These are phyloP conservation scores for Cyphomyrmex costatus DNA, from an alignment of 1,140 invertebrate species.

Conservation along the genomic window DNA sequence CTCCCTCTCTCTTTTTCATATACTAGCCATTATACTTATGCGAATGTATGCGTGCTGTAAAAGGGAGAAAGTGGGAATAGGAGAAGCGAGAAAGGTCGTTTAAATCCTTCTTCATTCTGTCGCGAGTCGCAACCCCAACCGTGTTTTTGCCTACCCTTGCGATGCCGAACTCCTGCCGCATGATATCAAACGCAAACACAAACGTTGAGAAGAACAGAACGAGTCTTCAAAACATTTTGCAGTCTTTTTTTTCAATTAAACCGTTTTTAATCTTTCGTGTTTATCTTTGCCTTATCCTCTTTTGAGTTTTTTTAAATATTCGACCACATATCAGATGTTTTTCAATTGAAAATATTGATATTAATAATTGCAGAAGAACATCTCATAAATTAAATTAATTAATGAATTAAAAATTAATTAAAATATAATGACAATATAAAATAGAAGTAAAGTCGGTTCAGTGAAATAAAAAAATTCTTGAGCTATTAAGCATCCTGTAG, in stretches of 20 bases:
- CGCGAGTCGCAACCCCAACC: constrained; percentile 49
- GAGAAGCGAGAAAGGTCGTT: constrained; percentile 59
- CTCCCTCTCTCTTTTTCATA: not conserved
- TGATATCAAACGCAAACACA: constrained; percentile 63
- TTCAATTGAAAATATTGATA: not conserved
- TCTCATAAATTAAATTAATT: not conserved
- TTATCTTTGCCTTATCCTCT: constrained; percentile 3
- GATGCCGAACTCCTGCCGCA: not conserved
- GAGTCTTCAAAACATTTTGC: constrained; percentile 48
- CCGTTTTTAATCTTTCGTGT: constrained; percentile 23
- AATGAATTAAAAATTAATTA: constrained; percentile 2
- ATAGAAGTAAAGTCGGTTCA: not conserved
- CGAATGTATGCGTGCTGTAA: constrained; percentile 25
- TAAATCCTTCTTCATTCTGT: constrained; percentile 59
- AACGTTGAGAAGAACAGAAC: constrained; percentile 26
- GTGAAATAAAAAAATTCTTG: not conserved
- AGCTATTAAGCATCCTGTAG: not conserved
- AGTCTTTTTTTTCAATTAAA: constrained; percentile 1
- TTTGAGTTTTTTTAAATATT: not conserved
- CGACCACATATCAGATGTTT: not conserved
- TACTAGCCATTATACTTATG: constrained; percentile 60
- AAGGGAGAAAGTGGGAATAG: constrained; percentile 29
- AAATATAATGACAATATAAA: not conserved
- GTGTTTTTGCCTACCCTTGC: constrained; percentile 59
- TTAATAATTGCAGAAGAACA: not conserved